Percentiles rank a stretch among this genome's conserved stretches.
phyloP scores from a whole-genome alignment of 2,888 invertebrate genomes.

The Globia sparganii region DNA sequence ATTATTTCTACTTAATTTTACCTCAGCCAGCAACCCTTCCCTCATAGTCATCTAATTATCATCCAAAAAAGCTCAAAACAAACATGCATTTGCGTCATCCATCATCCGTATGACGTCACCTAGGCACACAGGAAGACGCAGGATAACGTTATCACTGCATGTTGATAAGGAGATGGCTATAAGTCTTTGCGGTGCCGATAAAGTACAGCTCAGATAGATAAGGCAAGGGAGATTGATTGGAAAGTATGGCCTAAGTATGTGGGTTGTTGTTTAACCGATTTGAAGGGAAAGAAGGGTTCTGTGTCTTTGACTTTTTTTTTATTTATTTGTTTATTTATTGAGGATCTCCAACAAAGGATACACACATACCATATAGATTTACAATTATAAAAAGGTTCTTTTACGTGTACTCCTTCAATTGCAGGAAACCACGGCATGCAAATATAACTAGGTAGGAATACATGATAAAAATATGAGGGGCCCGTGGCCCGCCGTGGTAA shows the following conservation, averaged over 20 bases:
- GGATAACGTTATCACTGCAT: constrained; percentile 52
- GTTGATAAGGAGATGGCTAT: constrained; percentile 50
- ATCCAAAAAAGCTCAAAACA: constrained; percentile 30
- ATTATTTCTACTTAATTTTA: not conserved
- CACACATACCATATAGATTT: too few species aligned
- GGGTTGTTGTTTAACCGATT: constrained; percentile 25
- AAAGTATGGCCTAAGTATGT: constrained; percentile 38
- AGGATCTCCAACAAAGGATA: too few species aligned
- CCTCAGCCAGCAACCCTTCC: not conserved
- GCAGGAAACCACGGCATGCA: too few species aligned
- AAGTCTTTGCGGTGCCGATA: constrained; percentile 62
- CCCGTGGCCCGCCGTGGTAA: too few species aligned
- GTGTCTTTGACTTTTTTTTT: constrained; percentile 3
- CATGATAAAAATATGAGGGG: too few species aligned
- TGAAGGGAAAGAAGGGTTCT: not conserved
- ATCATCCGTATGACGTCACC: constrained; percentile 45
- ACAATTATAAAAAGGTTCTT: too few species aligned
- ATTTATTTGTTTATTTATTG: too few species aligned
- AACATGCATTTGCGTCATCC: constrained; percentile 30
- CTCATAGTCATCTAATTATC: not conserved
- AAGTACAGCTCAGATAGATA: constrained; percentile 38
- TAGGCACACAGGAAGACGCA: constrained; percentile 55
- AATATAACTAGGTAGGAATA: too few species aligned
- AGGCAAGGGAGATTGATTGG: constrained; percentile 44
- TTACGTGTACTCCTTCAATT: too few species aligned